Evolutionary conservation across 2,113 vertebrate species (phyloP).

Genomic region (Elanus axillaris): DNA sequence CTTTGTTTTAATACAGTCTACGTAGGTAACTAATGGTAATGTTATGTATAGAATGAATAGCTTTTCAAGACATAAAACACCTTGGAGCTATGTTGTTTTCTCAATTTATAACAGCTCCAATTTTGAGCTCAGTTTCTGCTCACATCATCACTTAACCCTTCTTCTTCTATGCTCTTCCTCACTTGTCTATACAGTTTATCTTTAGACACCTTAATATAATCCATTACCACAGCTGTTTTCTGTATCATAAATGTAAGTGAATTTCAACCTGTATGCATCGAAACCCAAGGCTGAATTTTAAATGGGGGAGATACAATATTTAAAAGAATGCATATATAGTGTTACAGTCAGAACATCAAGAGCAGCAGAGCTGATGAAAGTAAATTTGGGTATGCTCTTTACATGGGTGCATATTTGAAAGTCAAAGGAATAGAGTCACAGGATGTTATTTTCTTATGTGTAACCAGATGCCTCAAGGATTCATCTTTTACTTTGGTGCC

Average conservation of each 20-base stretch:
- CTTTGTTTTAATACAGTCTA: constrained; percentile 30
- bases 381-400: background rate
- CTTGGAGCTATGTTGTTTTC: background rate
- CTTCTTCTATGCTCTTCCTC: background rate
- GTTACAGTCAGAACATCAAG: background rate
- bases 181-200: background rate
- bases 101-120: background rate
- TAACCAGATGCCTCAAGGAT: background rate
- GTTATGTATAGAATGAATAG: constrained; percentile 1
- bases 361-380: background rate
- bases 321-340: background rate
- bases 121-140: background rate
- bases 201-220: background rate
- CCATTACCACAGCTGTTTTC: background rate
- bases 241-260: background rate
- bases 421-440: background rate
- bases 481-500: background rate
- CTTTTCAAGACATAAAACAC: constrained; percentile 16
- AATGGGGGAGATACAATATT: background rate
- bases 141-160: background rate
- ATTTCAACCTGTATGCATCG: background rate
- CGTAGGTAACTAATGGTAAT: constrained; percentile 8
- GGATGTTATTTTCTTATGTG: background rate
- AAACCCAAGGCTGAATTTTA: background rate
- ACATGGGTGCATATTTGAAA: background rate